phyloP scores from a whole-genome alignment of 2,888 invertebrate species.

The Entomobrya multifasciata region DNA sequence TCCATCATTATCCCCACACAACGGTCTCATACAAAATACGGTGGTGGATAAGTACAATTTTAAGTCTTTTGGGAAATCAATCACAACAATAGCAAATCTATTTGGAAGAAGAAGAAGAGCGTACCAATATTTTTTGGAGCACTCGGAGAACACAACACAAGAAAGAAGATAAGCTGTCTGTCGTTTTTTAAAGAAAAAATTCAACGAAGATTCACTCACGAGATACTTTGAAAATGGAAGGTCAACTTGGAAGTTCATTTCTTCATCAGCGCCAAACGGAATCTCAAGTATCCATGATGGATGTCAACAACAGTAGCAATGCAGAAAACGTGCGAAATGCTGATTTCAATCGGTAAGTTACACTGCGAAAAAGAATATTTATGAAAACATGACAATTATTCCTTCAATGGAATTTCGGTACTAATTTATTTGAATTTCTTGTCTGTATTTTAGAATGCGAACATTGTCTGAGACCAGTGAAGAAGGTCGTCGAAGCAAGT shows the following conservation, averaged over 20 bases:
- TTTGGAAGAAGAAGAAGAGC: constrained; percentile 17
- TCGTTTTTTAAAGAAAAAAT: no score
- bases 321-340: constrained; percentile 39
- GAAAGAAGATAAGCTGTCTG: background rate
- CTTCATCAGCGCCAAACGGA: constrained; percentile 45
- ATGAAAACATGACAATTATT: no score
- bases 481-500: constrained; percentile 70
- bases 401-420: no score
- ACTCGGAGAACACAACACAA: background rate
- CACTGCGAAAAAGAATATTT: background rate
- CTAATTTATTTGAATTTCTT: no score
- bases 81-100: constrained; percentile 19
- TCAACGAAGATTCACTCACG: background rate
- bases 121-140: constrained; percentile 7
- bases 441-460: constrained; percentile 44
- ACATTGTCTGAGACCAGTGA: constrained; percentile 67
- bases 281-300: constrained; percentile 64
- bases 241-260: constrained; percentile 26
- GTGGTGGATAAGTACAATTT: constrained; percentile 35
- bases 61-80: constrained; percentile 3
- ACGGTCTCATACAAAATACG: constrained; percentile 55
- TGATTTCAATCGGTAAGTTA: constrained; percentile 63
- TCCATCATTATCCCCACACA: constrained; percentile 72
- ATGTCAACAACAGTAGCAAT: constrained; percentile 52
- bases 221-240: constrained; percentile 35